phyloP scores from a whole-genome alignment of 2,888 invertebrate genomes.

The Cryptocephalus primarius region DNA sequence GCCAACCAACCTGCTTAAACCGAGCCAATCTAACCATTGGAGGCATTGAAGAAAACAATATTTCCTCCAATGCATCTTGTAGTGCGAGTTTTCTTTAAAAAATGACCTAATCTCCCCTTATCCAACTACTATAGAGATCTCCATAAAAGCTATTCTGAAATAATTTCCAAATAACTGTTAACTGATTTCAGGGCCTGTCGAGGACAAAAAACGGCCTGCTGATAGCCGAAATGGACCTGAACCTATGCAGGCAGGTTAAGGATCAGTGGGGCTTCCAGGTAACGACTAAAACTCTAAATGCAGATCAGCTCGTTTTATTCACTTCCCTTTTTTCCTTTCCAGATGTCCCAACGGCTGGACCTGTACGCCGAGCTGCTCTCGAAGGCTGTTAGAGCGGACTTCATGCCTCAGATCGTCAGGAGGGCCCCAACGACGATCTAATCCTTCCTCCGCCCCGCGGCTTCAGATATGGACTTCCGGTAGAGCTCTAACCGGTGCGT shows the following conservation, averaged over 20 bases:
- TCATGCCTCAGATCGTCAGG: conserved; percentile 63
- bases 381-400: conserved; percentile 60
- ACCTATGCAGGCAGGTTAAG: conserved; percentile 84
- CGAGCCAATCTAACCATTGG: too few species aligned
- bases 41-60: too few species aligned
- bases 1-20: too few species aligned
- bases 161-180: not conserved
- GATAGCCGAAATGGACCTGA: conserved; percentile 81
- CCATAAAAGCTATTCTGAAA: not conserved
- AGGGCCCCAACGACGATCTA: conserved; percentile 23
- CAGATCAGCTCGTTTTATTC: too few species aligned
- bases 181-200: conserved; percentile 12
- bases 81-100: too few species aligned
- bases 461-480: not conserved
- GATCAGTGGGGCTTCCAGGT: conserved; percentile 89
- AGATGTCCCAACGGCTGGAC: conserved; percentile 87
- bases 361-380: conserved; percentile 70
- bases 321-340: conserved; percentile 2
- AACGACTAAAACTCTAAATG: too few species aligned
- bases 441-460: not conserved
- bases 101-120: too few species aligned
- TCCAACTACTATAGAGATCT: too few species aligned
- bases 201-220: conserved; percentile 53
- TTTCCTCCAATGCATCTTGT: too few species aligned
- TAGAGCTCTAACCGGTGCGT: not conserved